These are phyloP conservation scores for Thamnophis elegans DNA, from an alignment of 2,797 vertebrate species.

Conservation along the genomic window DNA sequence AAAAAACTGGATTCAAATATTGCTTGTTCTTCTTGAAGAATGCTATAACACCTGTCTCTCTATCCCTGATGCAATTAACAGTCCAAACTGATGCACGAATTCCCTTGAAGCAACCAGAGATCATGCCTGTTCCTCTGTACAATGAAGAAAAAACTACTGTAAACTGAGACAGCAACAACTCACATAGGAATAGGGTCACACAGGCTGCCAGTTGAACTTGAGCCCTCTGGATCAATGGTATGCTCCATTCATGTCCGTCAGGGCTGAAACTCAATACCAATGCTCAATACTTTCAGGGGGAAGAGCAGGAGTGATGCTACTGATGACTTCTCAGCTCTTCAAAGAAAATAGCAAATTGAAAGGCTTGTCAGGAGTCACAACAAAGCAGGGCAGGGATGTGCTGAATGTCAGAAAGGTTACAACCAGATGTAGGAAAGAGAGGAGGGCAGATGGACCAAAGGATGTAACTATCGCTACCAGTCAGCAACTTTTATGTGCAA, in stretches of 20 bases:
- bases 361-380: constrained; percentile 91
- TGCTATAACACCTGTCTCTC: not conserved
- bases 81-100: not conserved
- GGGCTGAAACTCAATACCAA: constrained; percentile 76
- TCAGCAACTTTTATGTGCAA: not conserved
- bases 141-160: not conserved
- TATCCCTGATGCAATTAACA: not conserved
- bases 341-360: constrained; percentile 91
- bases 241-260: constrained; percentile 41
- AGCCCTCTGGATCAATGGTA: constrained; percentile 63
- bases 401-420: constrained; percentile 73
- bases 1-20: not conserved
- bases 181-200: not conserved
- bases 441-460: not conserved
- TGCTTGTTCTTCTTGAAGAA: not conserved
- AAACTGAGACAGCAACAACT: not conserved
- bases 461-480: not conserved
- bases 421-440: constrained; percentile 50
- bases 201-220: constrained; percentile 61
- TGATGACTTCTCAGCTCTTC: constrained; percentile 84
- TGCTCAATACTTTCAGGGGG: constrained; percentile 81
- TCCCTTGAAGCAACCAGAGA: not conserved
- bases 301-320: constrained; percentile 70
- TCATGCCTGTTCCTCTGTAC: not conserved
- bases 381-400: constrained; percentile 69